Percentiles rank a stretch among this genome's conserved stretches.
These are phyloP conservation scores for Gallinago solitaria DNA, from an alignment of 2,797 vertebrate species.

Conservation along the genomic window DNA sequence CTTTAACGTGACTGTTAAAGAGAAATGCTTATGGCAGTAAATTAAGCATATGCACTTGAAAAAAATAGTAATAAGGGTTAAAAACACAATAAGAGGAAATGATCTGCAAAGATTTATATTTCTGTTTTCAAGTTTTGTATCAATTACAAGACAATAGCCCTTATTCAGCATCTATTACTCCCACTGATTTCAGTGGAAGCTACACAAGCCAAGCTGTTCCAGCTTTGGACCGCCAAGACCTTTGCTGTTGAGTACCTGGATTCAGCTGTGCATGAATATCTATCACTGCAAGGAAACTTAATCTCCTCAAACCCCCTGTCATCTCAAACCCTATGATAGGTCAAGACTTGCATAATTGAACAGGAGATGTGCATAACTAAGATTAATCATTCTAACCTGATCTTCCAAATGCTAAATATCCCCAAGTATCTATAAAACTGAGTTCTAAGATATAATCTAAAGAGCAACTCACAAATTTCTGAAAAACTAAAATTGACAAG, in stretches of 20 bases:
- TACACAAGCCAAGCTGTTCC: not conserved
- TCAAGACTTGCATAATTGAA: constrained; percentile 19
- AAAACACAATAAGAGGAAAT: not conserved
- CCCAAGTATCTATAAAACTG: not conserved
- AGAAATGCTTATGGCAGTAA: not conserved
- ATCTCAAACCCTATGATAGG: constrained; percentile 6
- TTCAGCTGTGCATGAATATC: not conserved
- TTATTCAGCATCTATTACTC: not conserved
- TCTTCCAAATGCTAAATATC: not conserved
- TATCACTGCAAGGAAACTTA: not conserved
- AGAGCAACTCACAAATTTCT: not conserved
- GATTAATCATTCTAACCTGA: not conserved
- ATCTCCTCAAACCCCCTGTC: not conserved
- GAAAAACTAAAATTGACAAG: not conserved
- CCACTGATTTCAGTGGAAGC: not conserved
- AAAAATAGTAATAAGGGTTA: not conserved
- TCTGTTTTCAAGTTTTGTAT: not conserved
- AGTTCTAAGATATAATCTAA: not conserved
- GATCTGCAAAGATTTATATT: not conserved
- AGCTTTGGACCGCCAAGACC: not conserved
- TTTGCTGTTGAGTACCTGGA: not conserved
- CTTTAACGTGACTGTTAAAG: not conserved
- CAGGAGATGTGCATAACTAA: not conserved
- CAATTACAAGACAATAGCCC: not conserved
- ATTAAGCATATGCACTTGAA: not conserved